These are phyloP conservation scores for Macrobrachium nipponense DNA, from an alignment of 1,140 invertebrate species.

Conservation along the genomic window DNA sequence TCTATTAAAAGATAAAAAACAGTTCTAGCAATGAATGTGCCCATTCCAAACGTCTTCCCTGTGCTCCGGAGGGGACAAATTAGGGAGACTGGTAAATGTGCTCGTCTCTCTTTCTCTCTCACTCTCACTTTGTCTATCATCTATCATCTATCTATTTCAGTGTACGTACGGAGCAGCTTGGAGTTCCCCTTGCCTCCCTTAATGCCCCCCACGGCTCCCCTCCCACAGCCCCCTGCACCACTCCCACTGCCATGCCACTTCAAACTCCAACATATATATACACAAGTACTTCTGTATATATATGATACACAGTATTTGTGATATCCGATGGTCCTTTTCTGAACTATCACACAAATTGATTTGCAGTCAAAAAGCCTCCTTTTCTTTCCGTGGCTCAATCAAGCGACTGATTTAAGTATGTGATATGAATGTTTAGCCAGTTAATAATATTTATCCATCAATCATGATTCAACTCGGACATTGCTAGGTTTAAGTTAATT, in stretches of 20 bases:
- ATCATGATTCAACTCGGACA: slow-evolving; percentile 15
- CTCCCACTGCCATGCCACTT: slow-evolving; percentile 21
- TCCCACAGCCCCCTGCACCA: slow-evolving; percentile 32
- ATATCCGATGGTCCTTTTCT: slow-evolving; percentile 5
- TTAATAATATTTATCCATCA: slow-evolving; percentile 2
- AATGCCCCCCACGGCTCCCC: slow-evolving; percentile 21
- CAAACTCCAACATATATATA: not conserved
- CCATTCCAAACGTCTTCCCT: slow-evolving; percentile 62
- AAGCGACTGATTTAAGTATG: slow-evolving; percentile 36
- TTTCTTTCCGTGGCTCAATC: slow-evolving; percentile 37
- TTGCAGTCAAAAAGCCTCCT: not conserved
- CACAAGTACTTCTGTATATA: not conserved
- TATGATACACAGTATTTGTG: not conserved
- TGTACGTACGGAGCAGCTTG: slow-evolving; percentile 21
- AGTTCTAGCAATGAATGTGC: slow-evolving; percentile 30
- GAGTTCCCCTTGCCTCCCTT: slow-evolving; percentile 33
- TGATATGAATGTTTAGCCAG: slow-evolving; percentile 31
- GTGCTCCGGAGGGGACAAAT: slow-evolving; percentile 51
- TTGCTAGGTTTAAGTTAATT: slow-evolving; percentile 14
- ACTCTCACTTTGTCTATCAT: too few species aligned
- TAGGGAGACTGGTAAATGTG: slow-evolving; percentile 38
- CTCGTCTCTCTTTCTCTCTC: slow-evolving; percentile 4
- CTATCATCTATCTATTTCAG: not conserved
- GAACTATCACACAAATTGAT: not conserved
- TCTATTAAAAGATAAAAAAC: slow-evolving; percentile 5